Evolutionary conservation across 2,113 vertebrate genomes (phyloP).

Genomic region (Cisticola juncidis): DNA sequence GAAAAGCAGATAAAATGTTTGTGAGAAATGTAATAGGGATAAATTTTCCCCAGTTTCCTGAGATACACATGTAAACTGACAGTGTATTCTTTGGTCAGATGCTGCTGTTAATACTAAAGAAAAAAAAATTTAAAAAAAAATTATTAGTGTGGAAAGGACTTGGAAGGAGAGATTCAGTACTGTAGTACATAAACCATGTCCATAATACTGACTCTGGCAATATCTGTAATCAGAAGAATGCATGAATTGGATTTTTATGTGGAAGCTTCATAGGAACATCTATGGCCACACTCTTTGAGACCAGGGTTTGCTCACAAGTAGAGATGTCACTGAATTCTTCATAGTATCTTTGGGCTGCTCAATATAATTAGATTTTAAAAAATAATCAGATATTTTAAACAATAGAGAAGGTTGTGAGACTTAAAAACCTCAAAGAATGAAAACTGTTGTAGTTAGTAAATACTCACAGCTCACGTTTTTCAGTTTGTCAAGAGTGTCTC

Average conservation of each 20-base stretch:
- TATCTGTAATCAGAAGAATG: accelerated
- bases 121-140: not conserved
- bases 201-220: accelerated
- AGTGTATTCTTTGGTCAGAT: not conserved
- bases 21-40: not conserved
- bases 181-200: not conserved
- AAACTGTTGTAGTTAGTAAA: not conserved
- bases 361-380: too few species aligned
- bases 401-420: not conserved
- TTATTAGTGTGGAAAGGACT: not conserved
- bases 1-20: not conserved
- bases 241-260: not conserved
- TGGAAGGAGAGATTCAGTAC: not conserved
- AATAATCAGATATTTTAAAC: too few species aligned
- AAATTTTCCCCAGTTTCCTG: not conserved
- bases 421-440: not conserved
- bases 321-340: not conserved
- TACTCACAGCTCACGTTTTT: not conserved
- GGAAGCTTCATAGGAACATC: not conserved
- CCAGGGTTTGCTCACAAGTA: not conserved
- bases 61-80: not conserved
- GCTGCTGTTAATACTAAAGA: not conserved
- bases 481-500: not conserved
- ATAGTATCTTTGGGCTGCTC: not conserved
- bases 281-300: not conserved